phyloP scores from a whole-genome alignment of 2,113 vertebrate genomes.

The Sander lucioperca region DNA sequence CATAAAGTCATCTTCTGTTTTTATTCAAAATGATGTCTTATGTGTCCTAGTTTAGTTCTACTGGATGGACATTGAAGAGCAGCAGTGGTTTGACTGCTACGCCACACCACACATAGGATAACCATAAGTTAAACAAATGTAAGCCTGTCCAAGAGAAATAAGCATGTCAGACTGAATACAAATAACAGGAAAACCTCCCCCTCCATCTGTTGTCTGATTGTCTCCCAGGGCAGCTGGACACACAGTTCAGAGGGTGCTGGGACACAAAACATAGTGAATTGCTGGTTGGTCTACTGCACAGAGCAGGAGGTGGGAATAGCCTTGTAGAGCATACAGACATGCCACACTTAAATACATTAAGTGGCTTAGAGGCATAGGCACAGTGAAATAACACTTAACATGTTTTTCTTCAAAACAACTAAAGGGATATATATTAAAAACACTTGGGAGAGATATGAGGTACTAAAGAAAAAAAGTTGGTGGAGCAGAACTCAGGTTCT shows the following conservation, averaged over 20 bases:
- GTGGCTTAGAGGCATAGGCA: neutral
- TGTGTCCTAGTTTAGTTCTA: neutral
- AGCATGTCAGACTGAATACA: slow-evolving; percentile 33
- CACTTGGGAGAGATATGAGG: neutral
- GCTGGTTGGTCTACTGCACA: slow-evolving; percentile 21
- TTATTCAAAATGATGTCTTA: neutral
- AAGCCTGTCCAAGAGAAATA: neutral
- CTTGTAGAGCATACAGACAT: neutral
- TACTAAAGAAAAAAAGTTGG: neutral
- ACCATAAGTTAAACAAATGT: slow-evolving; percentile 20
- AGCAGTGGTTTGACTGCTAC: neutral
- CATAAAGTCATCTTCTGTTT: neutral
- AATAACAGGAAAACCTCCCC: slow-evolving; percentile 37
- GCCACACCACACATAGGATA: neutral
- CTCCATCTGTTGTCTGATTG: slow-evolving; percentile 30
- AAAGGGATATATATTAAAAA: neutral
- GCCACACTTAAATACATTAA: neutral
- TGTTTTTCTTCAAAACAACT: neutral
- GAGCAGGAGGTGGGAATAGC: slow-evolving; percentile 21
- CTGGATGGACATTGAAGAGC: neutral
- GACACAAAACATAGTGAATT: slow-evolving; percentile 43
- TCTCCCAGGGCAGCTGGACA: slow-evolving; percentile 36
- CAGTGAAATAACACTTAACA: neutral
- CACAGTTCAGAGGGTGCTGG: slow-evolving; percentile 40
- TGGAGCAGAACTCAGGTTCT: too few relatives aligned